Base-by-base conservation (phyloP, 2,797 vertebrate species). In the Pipistrellus kuhlii region DNA sequence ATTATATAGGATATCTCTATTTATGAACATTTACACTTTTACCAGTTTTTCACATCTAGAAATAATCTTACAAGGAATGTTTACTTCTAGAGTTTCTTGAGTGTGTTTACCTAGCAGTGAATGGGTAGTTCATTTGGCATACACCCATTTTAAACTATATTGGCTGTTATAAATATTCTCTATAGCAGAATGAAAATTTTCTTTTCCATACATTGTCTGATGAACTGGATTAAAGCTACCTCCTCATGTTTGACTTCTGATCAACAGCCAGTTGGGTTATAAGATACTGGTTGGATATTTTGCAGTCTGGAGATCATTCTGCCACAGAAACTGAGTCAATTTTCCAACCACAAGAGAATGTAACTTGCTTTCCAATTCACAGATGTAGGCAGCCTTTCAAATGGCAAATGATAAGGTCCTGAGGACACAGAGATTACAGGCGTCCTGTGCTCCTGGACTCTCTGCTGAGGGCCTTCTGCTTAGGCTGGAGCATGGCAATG, bases 201-300 rank as follows among this genome's bases (percentile, higher is more conserved):
- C n/a, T 35, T 18, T 84, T 53, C 38, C 32, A 46, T 53, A 17
- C 1, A 41, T 53, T 87, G 51, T 91, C 55, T 23, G 53, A 35
- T n/a, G 51, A 21, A 9, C 59, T 55, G 35, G 18, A 59, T 80
- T 57, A 64, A 75, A 73, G 20, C 27, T 69, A 0, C 41, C 75
- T 76, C 90, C 18, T 88, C 32, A 75, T 85, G 55, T 82, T 92
- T 92, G 80, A 48, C 55, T 86, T 92, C 80, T 83, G 69, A 62
- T 73, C 55, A 46, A 6, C n/a, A 80, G 51, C 41, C 48, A 44
- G 9, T 14, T 64, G 72, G 44, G 46, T 57, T 87, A 23, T 18
- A 35, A 62, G 57, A 71, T 30, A 64, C 75, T 20, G 71, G 21
- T 27, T 68, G n/a, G 23, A 57, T 64, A 1, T 84, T 91, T 95